Evolutionary conservation across 2,113 vertebrate species (phyloP), one percentile per base, ranked within the genome.

Genomic region (Alligator sinensis): DNA sequence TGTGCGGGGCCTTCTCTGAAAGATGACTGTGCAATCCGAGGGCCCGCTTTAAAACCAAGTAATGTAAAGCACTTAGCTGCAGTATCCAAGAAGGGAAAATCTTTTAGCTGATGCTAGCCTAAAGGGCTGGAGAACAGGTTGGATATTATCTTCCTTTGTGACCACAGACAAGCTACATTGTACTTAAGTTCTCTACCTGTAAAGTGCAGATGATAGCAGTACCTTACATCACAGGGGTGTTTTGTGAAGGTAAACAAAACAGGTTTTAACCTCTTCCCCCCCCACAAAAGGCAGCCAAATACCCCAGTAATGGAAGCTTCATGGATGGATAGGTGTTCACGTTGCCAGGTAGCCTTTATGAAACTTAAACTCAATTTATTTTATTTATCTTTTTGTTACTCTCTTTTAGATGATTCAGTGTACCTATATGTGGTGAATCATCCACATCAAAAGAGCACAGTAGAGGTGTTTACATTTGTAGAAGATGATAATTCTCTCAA

Each of bases 371-470:
- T 47, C 64, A 90, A 9, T 82, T 66, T 14, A 89, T 93, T 62
- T n/a, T 1, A 0, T 95, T 88, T 78, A 5, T 76, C 70, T 93
- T 57, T 87, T 82, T n/a, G 77, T 54, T 64, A 68, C 54, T 30
- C 13, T 61, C 64, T 96, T 96, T 64, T 97, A 99, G 99, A 99
- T 28, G 94, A 98, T 66, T 93, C 97, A 0, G 95, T 99, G 57
- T 99, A 99, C 95, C 98, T 99, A 66, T 99, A 99, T 84, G 98
- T 99, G 82, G 99, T 99, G 87, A 99, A 98, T 97, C 99, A 99
- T 90, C 99, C 99, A 89, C 94, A 98, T 28, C 89, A 93, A 74
- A 97, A 97, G 85, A 98, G 98, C 93, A 98, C 98, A 3, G 97
- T 99, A 28, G 99, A 99, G 91, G 83, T 99, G 83, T 99, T 99